Base-by-base conservation (phyloP, 2,113 vertebrate species). In the Muntiacus muntjak region DNA sequence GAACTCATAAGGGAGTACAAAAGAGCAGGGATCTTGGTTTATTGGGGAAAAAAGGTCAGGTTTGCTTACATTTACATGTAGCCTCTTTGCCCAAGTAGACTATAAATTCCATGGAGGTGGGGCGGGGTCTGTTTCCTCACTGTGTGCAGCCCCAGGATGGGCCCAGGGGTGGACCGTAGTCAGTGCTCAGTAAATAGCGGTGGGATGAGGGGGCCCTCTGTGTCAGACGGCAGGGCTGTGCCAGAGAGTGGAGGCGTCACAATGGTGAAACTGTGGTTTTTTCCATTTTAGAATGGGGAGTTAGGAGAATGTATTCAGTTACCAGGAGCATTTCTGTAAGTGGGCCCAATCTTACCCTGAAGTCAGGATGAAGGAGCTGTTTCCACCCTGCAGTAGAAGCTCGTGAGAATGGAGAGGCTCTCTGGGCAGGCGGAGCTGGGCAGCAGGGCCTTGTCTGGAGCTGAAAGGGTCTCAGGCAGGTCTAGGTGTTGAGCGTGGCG, bases 131-230 rank as follows among this genome's bases (percentile, higher is more conserved):
- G 52, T 54, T 71, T 83, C 47, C 55, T 90, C 55, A 5, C 23
- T 0, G 0, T 12, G 1, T 23, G 16, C 10, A 26, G n/a, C 15
- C 0, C 52, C 40, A 23, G 71, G 11, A 26, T 47, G 43, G n/a
- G 58, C 47, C 26, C 5, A 3, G 26, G 0, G 78, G 60, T 84
- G 88, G 94, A 55, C 21, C 1, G 0, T 87, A 45, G 52, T 30
- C 52, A 30, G 33, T 43, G 60, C 84, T 95, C 67, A 60, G 84
- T 54, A 58, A 84, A 43, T 23, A 67, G 52, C 40, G 33, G 79
- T 10, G n/a, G 55, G 30, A 60, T 55, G 82, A 67, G 60, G 26
- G 47, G 26, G 8, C 26, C 62, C 28, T 97, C 60, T 79, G 76
- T 91, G 23, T 78, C 55, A 25, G 54, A 84, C 36, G 60, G 74